Percentiles rank a stretch among this genome's conserved stretches.
phyloP scores from a whole-genome alignment of 2,888 invertebrate genomes.

The Campoplex nolae region DNA sequence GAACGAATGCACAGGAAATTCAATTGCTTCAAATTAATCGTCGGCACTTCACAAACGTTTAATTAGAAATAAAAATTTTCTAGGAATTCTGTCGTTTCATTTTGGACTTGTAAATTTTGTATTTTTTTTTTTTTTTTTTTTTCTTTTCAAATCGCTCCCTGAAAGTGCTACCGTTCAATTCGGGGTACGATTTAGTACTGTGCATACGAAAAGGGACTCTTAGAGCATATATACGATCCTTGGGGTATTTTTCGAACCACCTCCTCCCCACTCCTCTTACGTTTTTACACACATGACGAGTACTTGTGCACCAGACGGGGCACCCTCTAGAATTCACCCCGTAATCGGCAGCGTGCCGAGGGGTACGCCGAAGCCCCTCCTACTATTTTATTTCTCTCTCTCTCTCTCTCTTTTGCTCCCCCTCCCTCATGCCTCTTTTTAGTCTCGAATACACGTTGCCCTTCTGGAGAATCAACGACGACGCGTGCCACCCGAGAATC shows the following conservation, averaged over 20 bases:
- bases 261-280: constrained; percentile 67
- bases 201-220: constrained; percentile 79
- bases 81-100: constrained; percentile 38
- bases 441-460: constrained; percentile 63
- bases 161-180: constrained; percentile 67
- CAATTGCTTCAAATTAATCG: not conserved
- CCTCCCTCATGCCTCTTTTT: constrained; percentile 65
- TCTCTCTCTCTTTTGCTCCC: constrained; percentile 61
- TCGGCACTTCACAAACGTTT: constrained; percentile 33
- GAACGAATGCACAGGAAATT: constrained; percentile 17
- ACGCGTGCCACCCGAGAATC: constrained; percentile 79
- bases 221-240: constrained; percentile 81
- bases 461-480: constrained; percentile 64
- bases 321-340: constrained; percentile 77
- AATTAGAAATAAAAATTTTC: not conserved
- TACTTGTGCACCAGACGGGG: constrained; percentile 75
- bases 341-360: constrained; percentile 77
- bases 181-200: constrained; percentile 82
- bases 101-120: not conserved
- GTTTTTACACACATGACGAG: constrained; percentile 57
- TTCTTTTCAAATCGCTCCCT: not conserved
- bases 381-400: constrained; percentile 55
- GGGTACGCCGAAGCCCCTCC: constrained; percentile 67
- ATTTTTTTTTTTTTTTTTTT: not conserved
- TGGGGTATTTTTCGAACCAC: constrained; percentile 78